Evolutionary conservation across 2,888 invertebrate species (phyloP).

Genomic region (Cheilosia impressa): DNA sequence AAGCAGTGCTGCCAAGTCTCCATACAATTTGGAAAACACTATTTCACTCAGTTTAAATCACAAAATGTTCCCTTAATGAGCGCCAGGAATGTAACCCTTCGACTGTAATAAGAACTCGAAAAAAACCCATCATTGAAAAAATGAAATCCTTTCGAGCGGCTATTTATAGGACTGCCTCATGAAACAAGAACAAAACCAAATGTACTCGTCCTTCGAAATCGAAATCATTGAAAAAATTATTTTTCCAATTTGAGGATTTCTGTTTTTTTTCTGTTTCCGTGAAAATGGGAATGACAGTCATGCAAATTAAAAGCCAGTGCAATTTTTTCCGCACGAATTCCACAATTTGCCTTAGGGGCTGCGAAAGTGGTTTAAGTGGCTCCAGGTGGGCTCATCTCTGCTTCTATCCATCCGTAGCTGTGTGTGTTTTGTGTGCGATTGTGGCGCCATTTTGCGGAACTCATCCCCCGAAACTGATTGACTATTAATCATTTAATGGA

Average conservation of each 20-base stretch:
- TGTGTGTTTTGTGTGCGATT: neutral
- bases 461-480: conserved; percentile 43
- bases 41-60: too few relatives aligned
- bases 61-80: too few relatives aligned
- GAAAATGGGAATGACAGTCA: conserved; percentile 65
- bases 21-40: too few relatives aligned
- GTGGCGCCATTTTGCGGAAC: conserved; percentile 4
- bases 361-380: conserved; percentile 64
- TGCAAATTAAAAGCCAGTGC: conserved; percentile 49
- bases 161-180: conserved; percentile 1
- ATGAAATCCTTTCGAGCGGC: neutral
- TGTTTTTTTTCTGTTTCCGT: conserved; percentile 1
- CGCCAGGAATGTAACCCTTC: too few relatives aligned
- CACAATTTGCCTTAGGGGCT: conserved; percentile 60
- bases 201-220: conserved; percentile 14
- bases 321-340: conserved; percentile 27
- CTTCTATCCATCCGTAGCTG: neutral
- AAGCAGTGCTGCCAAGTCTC: neutral
- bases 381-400: conserved; percentile 48
- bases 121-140: neutral
- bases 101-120: neutral
- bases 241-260: conserved; percentile 42
- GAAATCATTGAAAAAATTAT: conserved; percentile 48
- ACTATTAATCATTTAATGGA: conserved; percentile 72
- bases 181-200: conserved; percentile 9